Percentiles rank a stretch among this genome's conserved stretches.
Evolutionary conservation across 2,113 vertebrate genomes (phyloP).

Genomic region (Sapayoa aenigma): DNA sequence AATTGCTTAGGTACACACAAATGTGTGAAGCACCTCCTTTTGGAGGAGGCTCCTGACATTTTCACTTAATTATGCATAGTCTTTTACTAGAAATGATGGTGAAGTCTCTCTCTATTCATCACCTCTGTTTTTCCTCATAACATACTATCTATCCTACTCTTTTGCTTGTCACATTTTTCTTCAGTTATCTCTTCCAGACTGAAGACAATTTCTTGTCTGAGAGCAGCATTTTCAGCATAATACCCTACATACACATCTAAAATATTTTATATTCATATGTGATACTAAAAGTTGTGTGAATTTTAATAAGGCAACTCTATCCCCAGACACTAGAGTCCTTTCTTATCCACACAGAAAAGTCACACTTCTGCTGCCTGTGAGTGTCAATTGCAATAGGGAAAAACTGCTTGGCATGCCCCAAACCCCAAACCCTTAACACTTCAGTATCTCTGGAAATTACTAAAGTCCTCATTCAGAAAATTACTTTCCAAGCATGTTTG

Average conservation of each 20-base stretch:
- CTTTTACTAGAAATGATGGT: background rate
- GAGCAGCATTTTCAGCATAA: background rate
- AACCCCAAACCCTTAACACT: background rate
- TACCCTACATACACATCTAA: background rate
- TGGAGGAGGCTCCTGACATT: background rate
- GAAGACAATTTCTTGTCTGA: background rate
- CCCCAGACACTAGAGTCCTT: background rate
- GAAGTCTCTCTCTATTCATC: background rate
- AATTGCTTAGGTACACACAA: background rate
- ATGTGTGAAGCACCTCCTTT: background rate
- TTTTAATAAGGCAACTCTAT: background rate
- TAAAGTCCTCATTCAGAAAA: background rate
- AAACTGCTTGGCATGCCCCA: background rate
- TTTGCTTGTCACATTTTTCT: background rate
- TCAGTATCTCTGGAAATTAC: background rate
- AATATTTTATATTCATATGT: background rate
- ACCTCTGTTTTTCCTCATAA: background rate
- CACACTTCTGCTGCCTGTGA: background rate
- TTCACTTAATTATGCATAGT: background rate
- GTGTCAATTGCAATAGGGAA: background rate
- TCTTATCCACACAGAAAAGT: background rate
- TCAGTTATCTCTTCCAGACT: background rate
- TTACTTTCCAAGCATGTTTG: background rate
- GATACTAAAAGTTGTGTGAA: background rate
- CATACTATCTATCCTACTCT: background rate